A percentile compares a stretch with the other conserved stretches of the same genome.
Evolutionary conservation across 1,140 invertebrate genomes (phyloP).

Genomic region (Caenorhabditis brenneri): DNA sequence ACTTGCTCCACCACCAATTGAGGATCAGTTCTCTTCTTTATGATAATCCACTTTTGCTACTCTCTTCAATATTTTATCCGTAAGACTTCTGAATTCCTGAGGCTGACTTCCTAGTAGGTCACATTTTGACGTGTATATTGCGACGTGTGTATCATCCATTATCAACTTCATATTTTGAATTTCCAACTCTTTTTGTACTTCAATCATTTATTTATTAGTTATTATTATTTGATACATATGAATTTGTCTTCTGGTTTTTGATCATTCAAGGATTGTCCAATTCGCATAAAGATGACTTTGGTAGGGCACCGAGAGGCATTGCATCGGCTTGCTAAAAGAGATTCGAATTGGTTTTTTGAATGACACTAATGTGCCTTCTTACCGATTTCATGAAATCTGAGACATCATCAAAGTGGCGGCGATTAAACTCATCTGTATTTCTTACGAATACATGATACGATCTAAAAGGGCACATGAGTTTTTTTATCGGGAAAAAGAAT

Average conservation of each 20-base stretch:
- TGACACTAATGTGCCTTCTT: neutral
- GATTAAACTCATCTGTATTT: conserved; percentile 56
- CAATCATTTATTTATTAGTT: neutral
- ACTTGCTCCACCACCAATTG: conserved; percentile 3
- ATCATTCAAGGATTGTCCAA: neutral
- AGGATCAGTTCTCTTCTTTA: conserved; percentile 41
- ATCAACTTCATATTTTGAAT: conserved; percentile 18
- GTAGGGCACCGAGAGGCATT: conserved; percentile 39
- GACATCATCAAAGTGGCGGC: conserved; percentile 54
- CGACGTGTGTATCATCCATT: conserved; percentile 45
- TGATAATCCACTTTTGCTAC: neutral
- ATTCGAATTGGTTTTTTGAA: neutral
- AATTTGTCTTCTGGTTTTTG: neutral
- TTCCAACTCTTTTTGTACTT: neutral
- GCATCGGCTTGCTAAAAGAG: conserved; percentile 42
- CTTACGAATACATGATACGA: conserved; percentile 56
- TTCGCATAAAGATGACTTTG: conserved; percentile 46
- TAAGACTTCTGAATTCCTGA: conserved; percentile 41
- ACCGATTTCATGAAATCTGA: conserved; percentile 56
- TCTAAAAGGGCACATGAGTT: neutral
- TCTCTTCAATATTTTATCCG: neutral
- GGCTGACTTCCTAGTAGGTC: conserved; percentile 15
- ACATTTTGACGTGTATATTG: conserved; percentile 40
- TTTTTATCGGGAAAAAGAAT: neutral
- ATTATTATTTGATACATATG: conserved; percentile 33